Evolutionary conservation across 2,888 invertebrate species (phyloP), one percentile per base, ranked within the genome.

Genomic region (Cyclophora punctaria): DNA sequence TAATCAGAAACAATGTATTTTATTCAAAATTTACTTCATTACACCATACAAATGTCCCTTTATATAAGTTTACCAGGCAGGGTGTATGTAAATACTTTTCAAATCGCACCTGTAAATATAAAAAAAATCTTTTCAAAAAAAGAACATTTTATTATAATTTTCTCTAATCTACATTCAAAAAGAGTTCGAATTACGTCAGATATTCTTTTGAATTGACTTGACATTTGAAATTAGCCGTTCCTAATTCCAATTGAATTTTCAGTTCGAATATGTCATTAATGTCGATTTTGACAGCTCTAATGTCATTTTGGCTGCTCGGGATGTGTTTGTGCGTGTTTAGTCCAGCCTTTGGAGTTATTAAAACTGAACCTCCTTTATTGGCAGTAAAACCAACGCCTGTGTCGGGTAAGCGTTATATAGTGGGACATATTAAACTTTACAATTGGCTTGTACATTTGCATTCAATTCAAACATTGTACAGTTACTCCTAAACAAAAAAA

Each of bases 361-460:
- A 68, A 66, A 71, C 69, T 7, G 70, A 75, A 44, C 52, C 66
- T 46, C 69, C 75, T 35, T 48, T 66, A 44, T 53, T 54, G 46
- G 52, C 57, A 47, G 66, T 69, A n/a, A 56, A 63, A 51, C 67
- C 75, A 7, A 70, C 71, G 35, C 60, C 64, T 41, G 65, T 70
- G n/a, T 59, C 65, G 59, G 79, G 78, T 78, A 78, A 77, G 76
- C 50, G 55, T 61, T 61, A 58, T 61, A 61, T 61, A 57, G 57
- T 61, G 61, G 61, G 61, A 57, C 61, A 59, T 55, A 51, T 55
- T 1, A 59, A 44, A 47, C 40, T 54, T 49, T 48, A 44, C 45
- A 35, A 60, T 64, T 62, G 60, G 67, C 71, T 60, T 71, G 65
- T 71, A 69, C 49, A 71, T 68, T 63, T 45, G 59, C 62, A 45